Conservation (phyloP, 1,140 invertebrate genomes). For the Tetramorium alpestre region DNA sequence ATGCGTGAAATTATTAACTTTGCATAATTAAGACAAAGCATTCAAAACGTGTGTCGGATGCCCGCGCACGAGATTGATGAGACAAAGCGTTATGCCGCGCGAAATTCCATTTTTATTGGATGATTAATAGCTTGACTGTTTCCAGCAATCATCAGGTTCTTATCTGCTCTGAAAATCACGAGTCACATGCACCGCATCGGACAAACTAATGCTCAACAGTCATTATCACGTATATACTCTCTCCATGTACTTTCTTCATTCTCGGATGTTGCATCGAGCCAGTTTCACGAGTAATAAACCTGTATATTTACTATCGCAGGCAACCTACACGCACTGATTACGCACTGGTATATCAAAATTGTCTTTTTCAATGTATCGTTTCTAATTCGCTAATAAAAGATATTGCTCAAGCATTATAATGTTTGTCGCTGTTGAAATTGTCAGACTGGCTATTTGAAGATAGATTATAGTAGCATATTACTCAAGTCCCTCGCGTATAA, state of each 20-base stretch:
- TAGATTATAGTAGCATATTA: conserved; percentile 63
- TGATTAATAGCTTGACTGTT: conserved; percentile 16
- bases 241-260: conserved; percentile 43
- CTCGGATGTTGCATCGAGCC: background rate
- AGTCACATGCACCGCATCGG: background rate
- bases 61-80: conserved; percentile 34
- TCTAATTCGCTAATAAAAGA: conserved; percentile 2
- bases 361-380: background rate
- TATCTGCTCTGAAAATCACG: conserved; percentile 56
- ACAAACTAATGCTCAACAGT: conserved; percentile 16
- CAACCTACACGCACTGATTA: conserved; percentile 29
- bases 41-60: background rate
- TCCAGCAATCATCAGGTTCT: conserved; percentile 5
- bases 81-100: background rate
- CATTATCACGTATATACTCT: conserved; percentile 46
- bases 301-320: conserved; percentile 23
- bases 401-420: background rate
- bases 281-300: conserved; percentile 35
- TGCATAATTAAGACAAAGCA: background rate
- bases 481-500: conserved; percentile 75
- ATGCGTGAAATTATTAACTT: conserved; percentile 2
- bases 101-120: conserved; percentile 13
- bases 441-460: background rate
- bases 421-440: conserved; percentile 8
- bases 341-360: background rate